phyloP scores from a whole-genome alignment of 1,140 invertebrate genomes.

The Panagrolaimus sp. region DNA sequence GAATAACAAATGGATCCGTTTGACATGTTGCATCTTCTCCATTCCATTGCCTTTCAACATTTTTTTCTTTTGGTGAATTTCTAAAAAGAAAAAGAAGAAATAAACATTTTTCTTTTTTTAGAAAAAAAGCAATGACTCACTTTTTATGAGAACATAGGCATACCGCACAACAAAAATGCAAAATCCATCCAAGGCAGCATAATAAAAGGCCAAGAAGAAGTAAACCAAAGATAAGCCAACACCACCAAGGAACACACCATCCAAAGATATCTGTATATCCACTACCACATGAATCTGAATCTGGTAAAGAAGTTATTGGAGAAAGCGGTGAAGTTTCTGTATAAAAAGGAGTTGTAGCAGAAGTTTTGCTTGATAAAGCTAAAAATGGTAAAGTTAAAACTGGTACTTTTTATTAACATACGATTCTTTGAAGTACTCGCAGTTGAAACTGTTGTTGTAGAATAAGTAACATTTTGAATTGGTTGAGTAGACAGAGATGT shows the following conservation, averaged over 20 bases:
- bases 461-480: neutral
- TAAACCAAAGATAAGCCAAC: constrained; percentile 12
- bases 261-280: constrained; percentile 10
- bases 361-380: neutral
- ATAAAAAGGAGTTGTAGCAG: neutral
- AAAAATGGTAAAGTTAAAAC: too few species aligned
- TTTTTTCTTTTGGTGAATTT: too few species aligned
- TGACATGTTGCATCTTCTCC: constrained; percentile 7
- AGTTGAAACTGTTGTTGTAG: neutral
- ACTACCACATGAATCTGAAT: neutral
- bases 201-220: neutral
- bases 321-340: too few species aligned
- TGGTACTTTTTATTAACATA: too few species aligned
- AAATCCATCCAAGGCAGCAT: constrained; percentile 5
- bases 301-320: too few species aligned
- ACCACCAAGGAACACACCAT: constrained; percentile 11
- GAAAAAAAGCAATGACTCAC: neutral
- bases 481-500: neutral
- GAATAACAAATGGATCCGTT: constrained; percentile 1
- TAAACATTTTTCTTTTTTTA: too few species aligned
- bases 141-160: constrained; percentile 1
- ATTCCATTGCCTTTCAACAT: too few species aligned
- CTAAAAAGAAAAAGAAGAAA: too few species aligned
- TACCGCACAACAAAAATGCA: neutral
- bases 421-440: too few species aligned